Base-by-base conservation (phyloP, 1,140 invertebrate genomes). In the Leptinotarsa defecta region DNA sequence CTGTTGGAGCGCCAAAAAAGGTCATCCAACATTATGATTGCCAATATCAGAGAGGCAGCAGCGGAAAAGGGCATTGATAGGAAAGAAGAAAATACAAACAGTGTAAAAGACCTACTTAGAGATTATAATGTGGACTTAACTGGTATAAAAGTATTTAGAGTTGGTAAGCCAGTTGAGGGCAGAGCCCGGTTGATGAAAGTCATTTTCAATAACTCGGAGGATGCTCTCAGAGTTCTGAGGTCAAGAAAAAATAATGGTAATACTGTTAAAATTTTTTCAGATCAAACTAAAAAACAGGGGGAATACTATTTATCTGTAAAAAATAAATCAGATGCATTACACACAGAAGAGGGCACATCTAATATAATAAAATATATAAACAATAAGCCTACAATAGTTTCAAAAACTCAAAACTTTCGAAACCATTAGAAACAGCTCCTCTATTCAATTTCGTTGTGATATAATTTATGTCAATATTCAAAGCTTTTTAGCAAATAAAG, bases 131-230 rank as follows among this genome's bases (percentile, higher is more conserved):
- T 20, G 63, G 63, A 64, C 19, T 64, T 64, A 64, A 64, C 13
- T 64, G 13, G 19, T 64, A 64, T 64, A 64, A 64, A 64, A 64
- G 63, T 64, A 19, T 64, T 64, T 64, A 64, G 63, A 64, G 63
- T 64, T 13, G 63, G 63, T 64, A 24, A 24, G 24, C 24, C 24
- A 24, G 24, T 24, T 24, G 24, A 24, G 24, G 20, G 20, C 20
- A 22, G 20, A 22, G 20, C 20, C 1, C 20, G 20, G 20, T 22
- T 22, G 20, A 22, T 22, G 20, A 22, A 22, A 22, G 20, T 22
- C 20, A 22, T 22, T 22, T 22, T 22, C 20, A 22, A 22, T 22
- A 22, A 22, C 20, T 22, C 20, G 20, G 20, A 22, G 20, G 20
- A 22, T 22, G 20, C 20, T 22, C 20, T 22, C 20, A 22, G 20